Evolutionary conservation across 2,888 invertebrate genomes (phyloP), one percentile per base, ranked within the genome.

Genomic region (Scaptodrosophila latifasciaeformis): DNA sequence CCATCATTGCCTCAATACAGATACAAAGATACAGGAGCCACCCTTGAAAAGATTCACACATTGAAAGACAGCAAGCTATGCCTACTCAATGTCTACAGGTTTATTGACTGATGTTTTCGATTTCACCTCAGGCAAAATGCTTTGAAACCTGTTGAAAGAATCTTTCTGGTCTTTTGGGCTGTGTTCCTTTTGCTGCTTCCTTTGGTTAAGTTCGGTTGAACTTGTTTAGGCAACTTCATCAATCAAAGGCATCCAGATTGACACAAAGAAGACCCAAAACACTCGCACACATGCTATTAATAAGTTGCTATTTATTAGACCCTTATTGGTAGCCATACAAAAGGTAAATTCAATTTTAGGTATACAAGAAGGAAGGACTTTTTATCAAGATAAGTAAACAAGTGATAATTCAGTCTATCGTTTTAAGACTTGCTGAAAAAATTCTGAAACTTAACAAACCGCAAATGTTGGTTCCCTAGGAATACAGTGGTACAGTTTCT

Each of bases 141-240:
- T 49, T 49, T 34, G 49, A 49, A 67, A 75, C 74, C 80, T 75
- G 74, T 75, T 75, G 80, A 75, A 75, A 75, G 80, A n/a, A n/a
- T n/a, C n/a, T n/a, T n/a, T n/a, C n/a, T n/a, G n/a, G n/a, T n/a
- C n/a, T n/a, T n/a, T n/a, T n/a, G n/a, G n/a, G n/a, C n/a, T n/a
- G n/a, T n/a, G n/a, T n/a, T n/a, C n/a, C n/a, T n/a, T n/a, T n/a
- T n/a, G n/a, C n/a, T n/a, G n/a, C n/a, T n/a, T n/a, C n/a, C n/a
- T n/a, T n/a, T n/a, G n/a, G n/a, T n/a, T n/a, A n/a, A n/a, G n/a
- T 42, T 54, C 39, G 45, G 37, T 50, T 51, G 80, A 75, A 75
- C 80, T 77, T 68, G 70, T 78, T 75, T 75, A 74, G 60, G 74
- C 70, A 75, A 74, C 74, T 80, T 63, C 80, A 75, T 75, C 74